Evolutionary conservation across 2,113 vertebrate genomes (phyloP), one percentile per base, ranked within the genome.

Genomic region (Chloropsis hardwickii): DNA sequence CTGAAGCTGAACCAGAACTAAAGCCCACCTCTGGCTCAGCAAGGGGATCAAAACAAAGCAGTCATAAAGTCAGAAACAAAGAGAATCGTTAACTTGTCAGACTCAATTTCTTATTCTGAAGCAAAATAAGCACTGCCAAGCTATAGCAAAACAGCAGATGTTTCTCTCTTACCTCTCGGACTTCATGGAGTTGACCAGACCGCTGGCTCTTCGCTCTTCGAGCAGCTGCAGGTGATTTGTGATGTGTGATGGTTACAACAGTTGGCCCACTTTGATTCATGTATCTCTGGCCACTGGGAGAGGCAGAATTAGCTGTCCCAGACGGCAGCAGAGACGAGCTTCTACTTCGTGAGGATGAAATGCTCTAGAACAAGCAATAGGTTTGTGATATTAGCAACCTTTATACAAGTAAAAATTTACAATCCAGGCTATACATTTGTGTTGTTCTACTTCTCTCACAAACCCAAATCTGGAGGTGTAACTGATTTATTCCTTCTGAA

Each of bases 161-260:
- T 88, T 60, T 21, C 0, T 78, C 29, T 76, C 99, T 97, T 98
- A 99, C 99, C 99, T 99, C 99, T 98, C 98, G 98, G 92, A 99
- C 99, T 98, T 99, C 99, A 69, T 98, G 97, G 87, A 99, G 99
- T 24, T 99, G 98, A 91, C 98, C 98, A 37, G 98, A 98, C 78
- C 97, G 98, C 96, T 98, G 99, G 95, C 80, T 99, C 98, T 98
- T 99, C 5, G 97, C 97, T 95, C 98, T 98, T 93, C 99, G 98
- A 90, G 98, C 99, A 1, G 99, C 98, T 66, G 98, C 99, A 88
- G 99, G 99, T 58, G 99, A 99, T 98, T 99, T 99, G 98, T 99
- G 99, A 97, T 99, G 99, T 39, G 99, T 99, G 97, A 99, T 97
- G 91, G 99, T 99, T 95, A 99, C 98, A 94, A 99, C 98, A 61